Evolutionary conservation across 2,888 invertebrate species (phyloP).

Genomic region (Meta bourneti): DNA sequence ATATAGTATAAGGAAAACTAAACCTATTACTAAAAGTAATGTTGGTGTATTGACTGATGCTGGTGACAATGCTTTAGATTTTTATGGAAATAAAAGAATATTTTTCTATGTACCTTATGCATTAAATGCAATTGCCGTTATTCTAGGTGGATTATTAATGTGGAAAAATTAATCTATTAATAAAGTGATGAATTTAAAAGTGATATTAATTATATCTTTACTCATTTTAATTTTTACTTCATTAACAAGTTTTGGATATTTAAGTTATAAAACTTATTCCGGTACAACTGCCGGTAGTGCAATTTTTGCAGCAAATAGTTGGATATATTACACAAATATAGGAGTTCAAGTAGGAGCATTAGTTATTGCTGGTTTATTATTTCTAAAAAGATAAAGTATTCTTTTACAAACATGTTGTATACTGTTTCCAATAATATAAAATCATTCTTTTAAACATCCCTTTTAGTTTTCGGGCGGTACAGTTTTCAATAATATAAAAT

Average conservation of each 20-base stretch:
- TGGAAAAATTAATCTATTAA: neutral
- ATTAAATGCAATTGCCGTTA: neutral
- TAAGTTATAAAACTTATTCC: neutral
- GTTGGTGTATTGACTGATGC: too few species aligned
- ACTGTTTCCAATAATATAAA: too few species aligned
- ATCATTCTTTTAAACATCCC: too few species aligned
- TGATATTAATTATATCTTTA: slow-evolving; percentile 4
- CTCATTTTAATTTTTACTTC: neutral
- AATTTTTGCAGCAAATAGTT: neutral
- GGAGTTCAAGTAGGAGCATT: slow-evolving; percentile 10
- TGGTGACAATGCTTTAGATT: neutral
- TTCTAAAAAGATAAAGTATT: slow-evolving; percentile 4
- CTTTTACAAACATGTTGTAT: too few species aligned
- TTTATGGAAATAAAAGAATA: neutral
- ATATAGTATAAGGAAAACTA: too few species aligned
- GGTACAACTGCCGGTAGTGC: too few species aligned
- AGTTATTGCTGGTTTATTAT: slow-evolving; percentile 19
- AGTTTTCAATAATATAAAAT: too few species aligned
- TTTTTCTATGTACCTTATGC: neutral
- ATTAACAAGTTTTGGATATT: neutral
- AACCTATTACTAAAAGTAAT: too few species aligned
- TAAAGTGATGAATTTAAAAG: slow-evolving; percentile 34
- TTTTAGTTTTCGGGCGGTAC: too few species aligned
- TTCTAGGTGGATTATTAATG: neutral
- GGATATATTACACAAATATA: slow-evolving; percentile 5